phyloP scores from a whole-genome alignment of 1,140 invertebrate species.

The Drosophila pseudoobscura region DNA sequence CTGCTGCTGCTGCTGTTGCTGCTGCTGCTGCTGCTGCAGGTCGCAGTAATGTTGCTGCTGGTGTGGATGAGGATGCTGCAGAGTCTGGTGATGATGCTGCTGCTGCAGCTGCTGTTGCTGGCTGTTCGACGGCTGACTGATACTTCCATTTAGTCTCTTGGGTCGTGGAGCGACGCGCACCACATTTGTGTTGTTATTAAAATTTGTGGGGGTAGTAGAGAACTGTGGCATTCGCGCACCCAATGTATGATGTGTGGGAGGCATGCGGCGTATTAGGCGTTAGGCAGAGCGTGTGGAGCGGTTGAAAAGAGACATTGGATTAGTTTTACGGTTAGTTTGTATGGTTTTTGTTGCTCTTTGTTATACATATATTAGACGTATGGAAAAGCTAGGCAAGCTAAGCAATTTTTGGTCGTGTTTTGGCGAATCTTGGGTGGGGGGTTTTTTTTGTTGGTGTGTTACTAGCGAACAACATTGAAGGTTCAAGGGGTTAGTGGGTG shows the following conservation, averaged over 20 bases:
- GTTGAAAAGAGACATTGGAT: slow-evolving; percentile 16
- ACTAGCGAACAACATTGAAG: slow-evolving; percentile 50
- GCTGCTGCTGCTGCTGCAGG: slow-evolving; percentile 39
- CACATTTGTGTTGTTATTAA: slow-evolving; percentile 83
- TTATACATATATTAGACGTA: neutral
- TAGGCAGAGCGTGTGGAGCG: slow-evolving; percentile 12
- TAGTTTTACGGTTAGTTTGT: slow-evolving; percentile 45
- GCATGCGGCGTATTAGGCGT: slow-evolving; percentile 25
- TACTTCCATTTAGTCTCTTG: slow-evolving; percentile 78
- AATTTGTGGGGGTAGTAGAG: slow-evolving; percentile 82
- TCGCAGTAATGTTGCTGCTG: slow-evolving; percentile 51
- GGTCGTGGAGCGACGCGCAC: slow-evolving; percentile 73
- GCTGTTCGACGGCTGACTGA: slow-evolving; percentile 55
- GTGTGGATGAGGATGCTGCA: slow-evolving; percentile 44
- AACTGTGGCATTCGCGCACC: slow-evolving; percentile 48
- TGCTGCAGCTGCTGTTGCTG: slow-evolving; percentile 44
- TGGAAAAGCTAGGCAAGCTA: too few species aligned
- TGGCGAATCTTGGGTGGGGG: neutral
- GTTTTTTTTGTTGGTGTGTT: slow-evolving; percentile 14
- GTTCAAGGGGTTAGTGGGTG: too few species aligned
- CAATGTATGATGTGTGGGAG: neutral
- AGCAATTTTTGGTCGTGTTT: too few species aligned
- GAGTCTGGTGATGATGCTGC: slow-evolving; percentile 51
- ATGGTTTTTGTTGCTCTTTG: slow-evolving; percentile 4
- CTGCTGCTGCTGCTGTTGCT: slow-evolving; percentile 25